phyloP scores from a whole-genome alignment of 2,888 invertebrate species.

The Eupithecia insigniata region DNA sequence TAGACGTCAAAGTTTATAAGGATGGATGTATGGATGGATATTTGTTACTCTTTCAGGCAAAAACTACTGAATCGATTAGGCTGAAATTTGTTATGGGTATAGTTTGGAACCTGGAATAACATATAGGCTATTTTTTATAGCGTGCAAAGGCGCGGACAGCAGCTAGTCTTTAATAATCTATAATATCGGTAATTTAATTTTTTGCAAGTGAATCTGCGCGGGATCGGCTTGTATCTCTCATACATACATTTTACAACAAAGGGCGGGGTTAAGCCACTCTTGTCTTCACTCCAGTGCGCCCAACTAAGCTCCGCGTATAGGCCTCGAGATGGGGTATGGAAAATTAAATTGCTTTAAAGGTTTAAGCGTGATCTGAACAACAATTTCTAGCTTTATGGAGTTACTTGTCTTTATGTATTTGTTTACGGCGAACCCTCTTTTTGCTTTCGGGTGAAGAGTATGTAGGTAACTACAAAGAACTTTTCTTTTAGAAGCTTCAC shows the following conservation, averaged over 20 bases:
- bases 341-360: slow-evolving; percentile 44
- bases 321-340: slow-evolving; percentile 40
- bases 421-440: background rate
- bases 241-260: slow-evolving; percentile 51
- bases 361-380: slow-evolving; percentile 30
- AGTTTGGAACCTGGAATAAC: too few relatives aligned
- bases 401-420: slow-evolving; percentile 8
- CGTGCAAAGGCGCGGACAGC: too few relatives aligned
- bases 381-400: slow-evolving; percentile 30
- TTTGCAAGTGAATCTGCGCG: background rate
- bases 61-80: too few relatives aligned
- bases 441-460: background rate
- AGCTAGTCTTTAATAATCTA: too few relatives aligned
- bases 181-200: background rate
- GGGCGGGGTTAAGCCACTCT: slow-evolving; percentile 48
- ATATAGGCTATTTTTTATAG: too few relatives aligned
- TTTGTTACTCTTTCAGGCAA: too few relatives aligned
- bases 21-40: too few relatives aligned
- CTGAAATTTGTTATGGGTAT: too few relatives aligned
- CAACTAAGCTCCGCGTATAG: slow-evolving; percentile 41
- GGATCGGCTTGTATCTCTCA: background rate
- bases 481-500: too few relatives aligned
- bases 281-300: slow-evolving; percentile 42
- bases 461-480: too few relatives aligned
- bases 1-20: too few relatives aligned